These are phyloP conservation scores for Metacarcinus magister DNA, from an alignment of 2,888 invertebrate species.

Conservation along the genomic window DNA sequence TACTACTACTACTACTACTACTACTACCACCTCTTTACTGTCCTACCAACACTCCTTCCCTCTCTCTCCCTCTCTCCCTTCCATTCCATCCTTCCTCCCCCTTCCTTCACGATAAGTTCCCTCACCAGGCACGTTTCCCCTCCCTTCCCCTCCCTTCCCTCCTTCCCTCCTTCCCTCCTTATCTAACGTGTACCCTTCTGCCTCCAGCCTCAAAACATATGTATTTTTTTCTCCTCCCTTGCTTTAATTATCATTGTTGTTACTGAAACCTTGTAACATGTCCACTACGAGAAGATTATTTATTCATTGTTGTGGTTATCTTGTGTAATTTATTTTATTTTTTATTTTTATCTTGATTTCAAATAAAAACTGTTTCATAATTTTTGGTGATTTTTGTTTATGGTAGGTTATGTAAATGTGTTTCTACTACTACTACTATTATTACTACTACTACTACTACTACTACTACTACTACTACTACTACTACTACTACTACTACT, in stretches of 20 bases:
- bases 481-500: slow-evolving; percentile 21
- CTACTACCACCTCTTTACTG: too few species aligned
- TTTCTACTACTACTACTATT: too few species aligned
- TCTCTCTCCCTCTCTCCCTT: background rate
- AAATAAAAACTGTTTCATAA: too few species aligned
- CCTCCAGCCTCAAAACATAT: background rate
- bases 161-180: background rate
- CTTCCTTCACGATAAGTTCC: background rate
- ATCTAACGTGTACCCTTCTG: background rate
- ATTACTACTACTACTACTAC: too few species aligned
- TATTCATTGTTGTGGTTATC: background rate
- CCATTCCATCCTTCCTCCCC: background rate
- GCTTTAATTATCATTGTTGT: background rate
- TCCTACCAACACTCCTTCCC: background rate
- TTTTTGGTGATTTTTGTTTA: too few species aligned
- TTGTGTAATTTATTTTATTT: background rate
- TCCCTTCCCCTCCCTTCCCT: background rate
- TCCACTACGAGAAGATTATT: too few species aligned
- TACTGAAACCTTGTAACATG: too few species aligned
- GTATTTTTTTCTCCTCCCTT: background rate
- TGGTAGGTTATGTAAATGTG: too few species aligned
- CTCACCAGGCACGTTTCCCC: background rate
- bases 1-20: too few species aligned
- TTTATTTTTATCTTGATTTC: background rate
- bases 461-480: background rate